Evolutionary conservation across 2,113 vertebrate genomes (phyloP), one percentile per base, ranked within the genome.

Genomic region (Tylochromis polylepis): DNA sequence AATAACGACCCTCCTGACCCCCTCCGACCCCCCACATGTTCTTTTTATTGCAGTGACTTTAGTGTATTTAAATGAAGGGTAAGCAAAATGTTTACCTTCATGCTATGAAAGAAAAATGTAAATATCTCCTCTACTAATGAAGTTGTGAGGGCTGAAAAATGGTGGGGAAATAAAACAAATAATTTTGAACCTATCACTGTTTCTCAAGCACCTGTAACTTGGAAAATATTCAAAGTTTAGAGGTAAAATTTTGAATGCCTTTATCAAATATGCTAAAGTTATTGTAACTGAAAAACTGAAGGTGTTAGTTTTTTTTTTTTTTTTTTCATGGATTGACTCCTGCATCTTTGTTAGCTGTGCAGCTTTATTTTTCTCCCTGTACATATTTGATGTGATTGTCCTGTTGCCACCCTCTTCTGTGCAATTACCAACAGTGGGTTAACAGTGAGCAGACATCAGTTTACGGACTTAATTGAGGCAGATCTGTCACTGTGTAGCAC

Each of bases 401-500:
- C 49, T 70, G 43, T 77, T 2, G 55, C 82, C 72, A 2, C 31
- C 38, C 29, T 87, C 58, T 84, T 81, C 75, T 65, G n/a, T 81
- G 14, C 16, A 62, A 55, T 14, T 51, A 79, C 75, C 75, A 84
- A 56, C 82, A 65, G 18, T 18, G 2, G 31, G 58, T 86, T 80
- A 85, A 67, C 67, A 16, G 85, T 75, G 58, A 75, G 75, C 58
- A 70, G 72, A 85, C 62, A 22, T 81, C 31, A 2, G 8, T 85
- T 67, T 57, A 58, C 72, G 6, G 56, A 53, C 88, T 85, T 86
- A 53, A 46, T 14, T 60, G 57, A 84, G 38, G 38, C 81, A 58
- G 24, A 59, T 29, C 29, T 62, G 83, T 59, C 83, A 83, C 77
- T 88, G 83, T 92, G 89, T 93, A 91, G 89, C 87, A 92, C 91